Evolutionary conservation across 2,797 vertebrate genomes (phyloP).

Genomic region (Anas acuta): DNA sequence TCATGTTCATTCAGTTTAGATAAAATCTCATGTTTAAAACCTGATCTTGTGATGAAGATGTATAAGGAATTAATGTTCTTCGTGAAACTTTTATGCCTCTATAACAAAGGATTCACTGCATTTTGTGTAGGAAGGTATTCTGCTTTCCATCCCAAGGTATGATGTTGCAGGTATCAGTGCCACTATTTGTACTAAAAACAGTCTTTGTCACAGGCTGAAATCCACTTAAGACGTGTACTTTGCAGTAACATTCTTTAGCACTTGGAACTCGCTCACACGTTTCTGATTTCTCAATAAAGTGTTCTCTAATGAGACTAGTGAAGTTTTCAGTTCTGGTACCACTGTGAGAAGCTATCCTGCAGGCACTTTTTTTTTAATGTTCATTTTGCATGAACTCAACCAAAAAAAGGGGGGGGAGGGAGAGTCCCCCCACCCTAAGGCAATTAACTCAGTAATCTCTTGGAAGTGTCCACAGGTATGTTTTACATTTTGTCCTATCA

Average conservation of each 20-base stretch:
- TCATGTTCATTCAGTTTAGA: neutral
- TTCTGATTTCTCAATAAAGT: neutral
- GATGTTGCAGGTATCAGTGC: neutral
- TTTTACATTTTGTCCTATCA: neutral
- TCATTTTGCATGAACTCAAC: neutral
- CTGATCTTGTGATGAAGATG: neutral
- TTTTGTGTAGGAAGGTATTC: neutral
- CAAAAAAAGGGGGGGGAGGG: neutral
- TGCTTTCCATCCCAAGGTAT: neutral
- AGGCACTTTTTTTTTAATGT: neutral
- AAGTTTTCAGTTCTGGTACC: neutral
- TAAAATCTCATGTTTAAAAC: neutral
- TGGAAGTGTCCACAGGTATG: neutral
- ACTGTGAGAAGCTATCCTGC: neutral
- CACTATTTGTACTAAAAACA: neutral
- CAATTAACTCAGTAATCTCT: neutral
- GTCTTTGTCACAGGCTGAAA: neutral
- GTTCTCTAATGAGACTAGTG: neutral
- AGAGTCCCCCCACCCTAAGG: too few species aligned
- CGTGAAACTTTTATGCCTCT: neutral
- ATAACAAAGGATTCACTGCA: neutral
- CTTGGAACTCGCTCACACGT: neutral
- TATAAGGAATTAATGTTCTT: neutral
- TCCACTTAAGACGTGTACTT: neutral
- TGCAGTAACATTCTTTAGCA: neutral